phyloP scores from a whole-genome alignment of 2,888 invertebrate species.

The Macaria notata region DNA sequence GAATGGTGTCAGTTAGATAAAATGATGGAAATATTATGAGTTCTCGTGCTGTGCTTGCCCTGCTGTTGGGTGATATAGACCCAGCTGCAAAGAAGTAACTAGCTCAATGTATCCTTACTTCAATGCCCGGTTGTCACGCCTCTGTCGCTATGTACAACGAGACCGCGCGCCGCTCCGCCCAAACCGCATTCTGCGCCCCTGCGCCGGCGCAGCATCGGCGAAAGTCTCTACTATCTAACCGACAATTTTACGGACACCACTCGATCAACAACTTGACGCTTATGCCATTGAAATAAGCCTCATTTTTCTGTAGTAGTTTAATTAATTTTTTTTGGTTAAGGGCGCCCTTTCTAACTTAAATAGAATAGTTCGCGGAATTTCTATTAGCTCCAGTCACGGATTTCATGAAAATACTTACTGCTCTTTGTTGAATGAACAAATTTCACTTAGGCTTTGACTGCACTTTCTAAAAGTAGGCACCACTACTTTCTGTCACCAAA shows the following conservation, averaged over 20 bases:
- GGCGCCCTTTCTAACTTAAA: slow-evolving; percentile 34
- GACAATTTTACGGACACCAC: too few species aligned
- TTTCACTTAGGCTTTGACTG: not conserved
- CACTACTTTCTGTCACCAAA: too few species aligned
- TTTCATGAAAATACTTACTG: slow-evolving; percentile 4
- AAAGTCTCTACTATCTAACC: slow-evolving; percentile 34
- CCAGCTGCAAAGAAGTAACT: too few species aligned
- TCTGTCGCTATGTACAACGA: slow-evolving; percentile 39
- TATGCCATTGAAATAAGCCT: too few species aligned
- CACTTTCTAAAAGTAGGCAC: not conserved
- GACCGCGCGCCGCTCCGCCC: slow-evolving; percentile 32
- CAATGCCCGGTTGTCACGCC: too few species aligned
- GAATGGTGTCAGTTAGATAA: too few species aligned
- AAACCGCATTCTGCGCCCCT: slow-evolving; percentile 43
- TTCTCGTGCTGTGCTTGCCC: too few species aligned
- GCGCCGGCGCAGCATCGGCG: slow-evolving; percentile 24
- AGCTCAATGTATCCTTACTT: too few species aligned
- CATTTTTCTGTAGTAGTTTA: too few species aligned
- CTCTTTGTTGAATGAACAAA: slow-evolving; percentile 14
- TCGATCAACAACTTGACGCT: too few species aligned
- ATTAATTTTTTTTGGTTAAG: slow-evolving; percentile 1
- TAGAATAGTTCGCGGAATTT: slow-evolving; percentile 27
- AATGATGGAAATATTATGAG: too few species aligned
- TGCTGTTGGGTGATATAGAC: too few species aligned
- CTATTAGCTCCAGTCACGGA: slow-evolving; percentile 28